Evolutionary conservation across 2,888 invertebrate species (phyloP), one percentile per base, ranked within the genome.

Genomic region (Chrysolina oricalcia): DNA sequence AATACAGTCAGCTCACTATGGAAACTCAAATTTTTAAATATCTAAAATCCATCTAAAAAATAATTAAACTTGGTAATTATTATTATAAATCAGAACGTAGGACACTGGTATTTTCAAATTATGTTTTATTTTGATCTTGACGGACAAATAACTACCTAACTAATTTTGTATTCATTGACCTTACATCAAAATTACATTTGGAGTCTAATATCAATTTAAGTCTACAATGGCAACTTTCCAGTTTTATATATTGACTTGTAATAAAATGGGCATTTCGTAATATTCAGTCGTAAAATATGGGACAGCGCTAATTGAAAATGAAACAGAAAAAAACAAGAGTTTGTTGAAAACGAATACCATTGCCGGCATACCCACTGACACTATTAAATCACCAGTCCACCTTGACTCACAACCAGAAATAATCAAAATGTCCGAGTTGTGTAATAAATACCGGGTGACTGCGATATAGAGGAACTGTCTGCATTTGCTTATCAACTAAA

Each of bases 321-420:
- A 59, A 50, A 27, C 23, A 35, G n/a, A n/a, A n/a, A 59, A 59
- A 59, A 35, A 15, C 27, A 59, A 59, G n/a, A 27, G 35, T 59
- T 23, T 27, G 11, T 56, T 50, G 23, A 10, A 68, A 68, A 68
- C 21, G 19, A 53, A 68, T 53, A 48, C 68, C 68, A 53, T 68
- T 68, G 68, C 68, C 68, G 53, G 68, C 17, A 35, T 68, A 53
- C 68, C 53, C 53, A 68, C 68, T 53, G 53, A 53, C 43, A 68
- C 68, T 68, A 53, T 56, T 53, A 40, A 27, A 53, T 68, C 17
- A 72, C 65, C 62, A 43, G 76, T 77, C 76, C 21, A 77, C 76
- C 76, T 77, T 77, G 76, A 77, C 74, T 77, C 66, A 77, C 63
- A 77, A 76, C 53, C 53, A 64, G 62, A 50, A 62, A 69, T 68